Evolutionary conservation across 2,888 invertebrate genomes (phyloP).

Genomic region (Latrodectus hesperus): DNA sequence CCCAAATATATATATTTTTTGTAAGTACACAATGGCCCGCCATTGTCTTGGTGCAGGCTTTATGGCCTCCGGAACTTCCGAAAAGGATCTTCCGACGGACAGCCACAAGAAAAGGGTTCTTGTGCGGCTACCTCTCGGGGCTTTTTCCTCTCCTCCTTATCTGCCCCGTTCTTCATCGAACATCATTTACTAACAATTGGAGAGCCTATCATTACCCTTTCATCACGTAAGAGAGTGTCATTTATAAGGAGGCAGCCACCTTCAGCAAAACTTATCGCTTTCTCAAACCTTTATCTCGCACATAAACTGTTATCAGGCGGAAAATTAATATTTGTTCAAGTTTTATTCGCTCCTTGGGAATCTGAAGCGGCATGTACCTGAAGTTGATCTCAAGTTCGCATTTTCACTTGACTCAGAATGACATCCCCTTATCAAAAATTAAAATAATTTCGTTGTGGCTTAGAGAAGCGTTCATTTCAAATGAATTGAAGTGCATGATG

Average conservation of each 20-base stretch:
- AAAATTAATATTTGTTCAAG: no score
- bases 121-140: not conserved
- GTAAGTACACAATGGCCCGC: slow-evolving; percentile 48
- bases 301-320: no score
- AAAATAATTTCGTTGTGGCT: no score
- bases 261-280: not conserved
- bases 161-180: not conserved
- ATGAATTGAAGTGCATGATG: no score
- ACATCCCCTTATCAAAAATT: no score
- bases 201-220: not conserved
- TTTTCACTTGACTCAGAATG: no score
- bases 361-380: no score
- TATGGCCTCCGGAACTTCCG: slow-evolving; percentile 48
- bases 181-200: not conserved
- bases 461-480: no score
- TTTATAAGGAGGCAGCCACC: not conserved
- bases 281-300: no score
- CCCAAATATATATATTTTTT: slow-evolving; percentile 33
- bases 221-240: not conserved
- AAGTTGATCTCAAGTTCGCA: no score
- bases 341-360: no score
- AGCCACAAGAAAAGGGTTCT: slow-evolving; percentile 29
- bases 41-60: slow-evolving; percentile 36
- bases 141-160: not conserved
- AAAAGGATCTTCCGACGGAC: slow-evolving; percentile 34